Percentiles rank a stretch among this genome's conserved stretches.
phyloP scores from a whole-genome alignment of 2,113 vertebrate species.

The Zapornia atra region DNA sequence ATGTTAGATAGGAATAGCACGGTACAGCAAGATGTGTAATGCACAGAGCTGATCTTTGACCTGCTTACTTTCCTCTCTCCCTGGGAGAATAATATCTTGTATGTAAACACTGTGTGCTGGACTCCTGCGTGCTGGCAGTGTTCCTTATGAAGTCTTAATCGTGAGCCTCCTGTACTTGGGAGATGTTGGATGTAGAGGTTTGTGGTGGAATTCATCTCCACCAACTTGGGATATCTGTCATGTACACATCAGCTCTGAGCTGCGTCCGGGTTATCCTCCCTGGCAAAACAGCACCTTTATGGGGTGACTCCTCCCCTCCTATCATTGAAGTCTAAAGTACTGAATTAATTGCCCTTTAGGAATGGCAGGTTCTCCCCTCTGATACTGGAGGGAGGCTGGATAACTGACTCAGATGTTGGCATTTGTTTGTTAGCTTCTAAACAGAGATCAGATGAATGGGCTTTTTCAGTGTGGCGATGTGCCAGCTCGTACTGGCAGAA shows the following conservation, averaged over 20 bases:
- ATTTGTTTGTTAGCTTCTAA: background rate
- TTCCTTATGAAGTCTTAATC: background rate
- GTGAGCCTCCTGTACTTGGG: background rate
- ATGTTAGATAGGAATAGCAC: background rate
- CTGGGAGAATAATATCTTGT: background rate
- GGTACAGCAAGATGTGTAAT: background rate
- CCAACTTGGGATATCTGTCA: background rate
- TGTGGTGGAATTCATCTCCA: background rate
- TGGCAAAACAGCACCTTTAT: background rate
- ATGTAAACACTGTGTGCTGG: background rate
- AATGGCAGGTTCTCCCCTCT: background rate
- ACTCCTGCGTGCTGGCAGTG: background rate
- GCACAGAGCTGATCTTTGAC: background rate
- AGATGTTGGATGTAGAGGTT: background rate
- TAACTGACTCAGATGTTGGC: background rate
- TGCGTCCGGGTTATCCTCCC: background rate
- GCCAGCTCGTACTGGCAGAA: background rate
- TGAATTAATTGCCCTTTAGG: background rate
- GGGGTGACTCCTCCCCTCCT: background rate
- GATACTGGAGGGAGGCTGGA: background rate
- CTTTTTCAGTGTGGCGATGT: background rate
- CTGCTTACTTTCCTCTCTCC: background rate
- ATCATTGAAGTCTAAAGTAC: background rate
- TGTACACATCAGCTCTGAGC: background rate
- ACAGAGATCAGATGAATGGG: background rate